Base-by-base conservation (phyloP, 2,113 vertebrate species). In the Solenodon paradoxus region DNA sequence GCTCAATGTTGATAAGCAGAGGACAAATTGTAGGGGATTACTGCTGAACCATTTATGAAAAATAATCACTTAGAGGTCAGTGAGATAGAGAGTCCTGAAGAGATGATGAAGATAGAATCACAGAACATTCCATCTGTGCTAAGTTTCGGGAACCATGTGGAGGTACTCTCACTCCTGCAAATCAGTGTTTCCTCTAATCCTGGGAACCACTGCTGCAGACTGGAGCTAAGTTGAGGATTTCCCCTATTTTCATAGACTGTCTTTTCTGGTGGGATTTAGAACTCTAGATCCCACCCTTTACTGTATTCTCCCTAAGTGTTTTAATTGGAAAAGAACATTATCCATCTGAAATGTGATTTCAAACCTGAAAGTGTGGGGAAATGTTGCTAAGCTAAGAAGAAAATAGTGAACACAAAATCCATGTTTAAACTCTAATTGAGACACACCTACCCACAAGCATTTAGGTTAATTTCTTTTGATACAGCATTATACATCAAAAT, bases 401-500 rank as follows among this genome's bases (percentile, higher is more conserved):
- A 92, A 95, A 81, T 28, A 85, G 42, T 69, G 32, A 81, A 59
- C 53, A 40, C 28, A 69, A 53, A 91, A 78, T 82, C 22, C 15
- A 12, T 19, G 2, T 35, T 92, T 92, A 72, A 78, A 85, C 20
- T 88, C 57, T 72, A n/a, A 86, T 15, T 11, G 8, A 74, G 53
- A 32, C 78, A 9, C 5, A 30, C 26, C 74, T 81, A 32, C 15
- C 20, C 61, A 82, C 3, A 68, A 81, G 11, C 15, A 86, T 85
- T 40, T 20, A 28, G 91, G 35, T 61, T 94, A 24, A 30, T 68
- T 93, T 92, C 17, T 45, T 78, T 88, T 71, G 0, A 32, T 78
- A 30, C 79, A 72, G 92, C 90, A 68, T 84, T 80, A 49, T 16
- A 71, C 9, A 68, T 77, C 93, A 85, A 81, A 96, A 77, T 83